A percentile compares a stretch with the other conserved stretches of the same genome.
Evolutionary conservation across 2,113 vertebrate species (phyloP).

Genomic region (Prolemur simus): DNA sequence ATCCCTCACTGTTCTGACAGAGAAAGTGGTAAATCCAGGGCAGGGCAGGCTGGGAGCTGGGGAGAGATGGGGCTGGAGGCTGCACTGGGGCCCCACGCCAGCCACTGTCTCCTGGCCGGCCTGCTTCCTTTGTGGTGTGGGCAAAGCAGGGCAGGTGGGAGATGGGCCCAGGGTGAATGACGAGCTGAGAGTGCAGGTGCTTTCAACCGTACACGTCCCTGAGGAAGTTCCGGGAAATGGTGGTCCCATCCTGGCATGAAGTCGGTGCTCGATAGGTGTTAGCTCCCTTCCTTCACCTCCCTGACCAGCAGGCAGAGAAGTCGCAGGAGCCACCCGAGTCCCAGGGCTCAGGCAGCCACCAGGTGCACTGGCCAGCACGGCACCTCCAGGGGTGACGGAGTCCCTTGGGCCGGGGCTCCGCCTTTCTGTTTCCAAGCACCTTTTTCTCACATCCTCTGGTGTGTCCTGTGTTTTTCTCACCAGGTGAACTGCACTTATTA

Average conservation of each 20-base stretch:
- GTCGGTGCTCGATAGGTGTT: neutral
- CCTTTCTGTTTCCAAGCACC: neutral
- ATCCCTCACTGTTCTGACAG: neutral
- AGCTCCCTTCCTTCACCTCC: neutral
- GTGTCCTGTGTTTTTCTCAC: neutral
- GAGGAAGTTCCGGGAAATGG: neutral
- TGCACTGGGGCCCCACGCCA: accelerated
- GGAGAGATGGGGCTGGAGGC: neutral
- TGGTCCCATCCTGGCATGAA: neutral
- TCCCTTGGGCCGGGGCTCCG: neutral
- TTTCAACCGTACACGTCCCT: neutral
- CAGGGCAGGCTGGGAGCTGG: neutral
- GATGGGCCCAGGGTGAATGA: neutral
- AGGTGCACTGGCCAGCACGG: no score
- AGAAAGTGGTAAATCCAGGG: neutral
- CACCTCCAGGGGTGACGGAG: neutral
- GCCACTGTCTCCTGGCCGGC: neutral
- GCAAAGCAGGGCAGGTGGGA: neutral
- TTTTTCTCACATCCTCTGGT: neutral
- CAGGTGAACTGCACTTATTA: neutral
- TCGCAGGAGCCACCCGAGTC: accelerated
- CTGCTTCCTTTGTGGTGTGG: neutral
- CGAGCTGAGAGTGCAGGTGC: neutral
- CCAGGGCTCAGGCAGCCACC: neutral
- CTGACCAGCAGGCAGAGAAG: neutral